Conservation (phyloP, 2,797 vertebrate genomes). For the Myiothlypis coronata region DNA sequence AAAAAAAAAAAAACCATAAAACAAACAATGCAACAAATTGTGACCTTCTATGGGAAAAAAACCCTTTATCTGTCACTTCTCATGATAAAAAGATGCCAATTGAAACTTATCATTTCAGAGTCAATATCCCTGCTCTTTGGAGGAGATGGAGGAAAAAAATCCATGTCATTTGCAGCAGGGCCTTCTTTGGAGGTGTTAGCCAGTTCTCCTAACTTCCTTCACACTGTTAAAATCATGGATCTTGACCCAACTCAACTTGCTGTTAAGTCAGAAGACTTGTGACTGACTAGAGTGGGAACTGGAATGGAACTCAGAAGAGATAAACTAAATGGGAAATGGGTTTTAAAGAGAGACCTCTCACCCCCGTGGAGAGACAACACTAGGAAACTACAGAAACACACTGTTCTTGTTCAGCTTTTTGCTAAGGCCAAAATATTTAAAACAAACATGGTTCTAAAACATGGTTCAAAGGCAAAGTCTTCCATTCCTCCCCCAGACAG, state of each 20-base stretch:
- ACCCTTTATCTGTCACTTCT: neutral
- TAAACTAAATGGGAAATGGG: neutral
- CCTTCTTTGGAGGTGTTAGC: neutral
- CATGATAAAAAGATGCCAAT: neutral
- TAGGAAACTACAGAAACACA: slow-evolving; percentile 31
- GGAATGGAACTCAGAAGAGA: neutral
- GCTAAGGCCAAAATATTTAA: neutral
- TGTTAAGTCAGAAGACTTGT: neutral
- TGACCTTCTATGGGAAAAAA: neutral
- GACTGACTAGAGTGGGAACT: neutral
- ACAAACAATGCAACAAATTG: neutral
- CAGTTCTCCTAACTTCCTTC: neutral
- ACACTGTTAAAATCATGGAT: neutral
- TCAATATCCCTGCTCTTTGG: neutral
- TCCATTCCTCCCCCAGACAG: neutral
- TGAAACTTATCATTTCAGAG: neutral
- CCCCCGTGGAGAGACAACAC: neutral
- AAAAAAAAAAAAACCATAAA: neutral
- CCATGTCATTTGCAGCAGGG: neutral
- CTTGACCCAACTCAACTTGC: neutral
- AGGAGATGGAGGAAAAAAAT: neutral
- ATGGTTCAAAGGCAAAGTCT: neutral
- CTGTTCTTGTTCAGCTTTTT: neutral
- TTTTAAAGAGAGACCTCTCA: neutral
- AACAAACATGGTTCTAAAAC: neutral